Percentiles rank a stretch among this genome's conserved stretches.
phyloP scores from a whole-genome alignment of 2,113 vertebrate species.

The Craseonycteris thonglongyai region DNA sequence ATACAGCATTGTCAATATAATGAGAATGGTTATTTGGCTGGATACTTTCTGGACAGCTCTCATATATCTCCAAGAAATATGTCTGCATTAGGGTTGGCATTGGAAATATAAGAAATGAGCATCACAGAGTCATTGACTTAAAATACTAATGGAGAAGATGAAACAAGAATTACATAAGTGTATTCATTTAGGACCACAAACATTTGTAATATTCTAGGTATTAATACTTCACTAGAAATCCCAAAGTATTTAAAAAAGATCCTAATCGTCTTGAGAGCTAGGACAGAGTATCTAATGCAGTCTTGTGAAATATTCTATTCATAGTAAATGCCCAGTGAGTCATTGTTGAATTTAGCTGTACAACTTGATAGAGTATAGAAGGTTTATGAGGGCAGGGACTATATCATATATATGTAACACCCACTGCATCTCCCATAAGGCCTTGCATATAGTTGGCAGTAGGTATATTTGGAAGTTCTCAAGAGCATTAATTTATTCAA shows the following conservation, averaged over 20 bases:
- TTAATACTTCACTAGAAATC: not conserved
- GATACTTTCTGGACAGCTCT: too few species aligned
- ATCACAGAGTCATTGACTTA: not conserved
- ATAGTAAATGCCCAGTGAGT: not conserved
- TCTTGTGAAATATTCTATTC: not conserved
- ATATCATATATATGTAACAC: fast-evolving
- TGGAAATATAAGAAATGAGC: not conserved
- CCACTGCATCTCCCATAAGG: not conserved
- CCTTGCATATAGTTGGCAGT: not conserved
- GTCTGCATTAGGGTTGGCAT: not conserved
- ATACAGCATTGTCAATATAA: too few species aligned
- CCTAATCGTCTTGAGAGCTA: not conserved
- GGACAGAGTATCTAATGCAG: not conserved
- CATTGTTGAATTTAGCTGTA: not conserved
- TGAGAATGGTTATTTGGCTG: too few species aligned
- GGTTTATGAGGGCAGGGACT: not conserved
- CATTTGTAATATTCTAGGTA: not conserved
- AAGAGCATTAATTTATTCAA: not conserved
- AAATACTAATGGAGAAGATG: not conserved
- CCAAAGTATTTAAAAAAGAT: not conserved
- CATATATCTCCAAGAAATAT: not conserved
- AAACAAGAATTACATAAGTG: not conserved
- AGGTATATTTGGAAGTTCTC: not conserved
- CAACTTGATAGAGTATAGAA: not conserved
- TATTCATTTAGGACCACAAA: not conserved